Conservation (phyloP, 2,888 invertebrate genomes). For the Blastobasis adustella region DNA sequence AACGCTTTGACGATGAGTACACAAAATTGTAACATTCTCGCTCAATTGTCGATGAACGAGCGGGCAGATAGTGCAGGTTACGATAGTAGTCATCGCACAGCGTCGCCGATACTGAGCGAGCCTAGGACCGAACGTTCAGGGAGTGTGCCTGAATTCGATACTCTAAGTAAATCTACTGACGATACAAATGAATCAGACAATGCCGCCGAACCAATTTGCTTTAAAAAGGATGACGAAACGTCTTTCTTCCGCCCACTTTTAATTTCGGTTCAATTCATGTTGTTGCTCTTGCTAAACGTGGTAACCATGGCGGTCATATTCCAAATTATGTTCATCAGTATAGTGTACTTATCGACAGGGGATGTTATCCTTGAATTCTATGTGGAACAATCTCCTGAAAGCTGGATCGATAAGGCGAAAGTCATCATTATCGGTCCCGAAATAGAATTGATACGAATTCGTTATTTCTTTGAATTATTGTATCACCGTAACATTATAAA, state of each 20-base stretch:
- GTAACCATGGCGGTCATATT: conserved; percentile 27
- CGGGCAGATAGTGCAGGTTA: conserved; percentile 4
- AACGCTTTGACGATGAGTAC: conserved; percentile 35
- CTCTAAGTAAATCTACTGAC: conserved; percentile 10
- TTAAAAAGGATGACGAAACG: conserved; percentile 6
- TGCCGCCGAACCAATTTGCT: conserved; percentile 2
- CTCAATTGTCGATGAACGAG: conserved; percentile 33
- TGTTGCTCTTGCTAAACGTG: conserved; percentile 35
- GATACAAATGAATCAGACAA: conserved; percentile 13
- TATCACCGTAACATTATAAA: conserved; percentile 33
- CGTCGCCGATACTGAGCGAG: conserved; percentile 11
- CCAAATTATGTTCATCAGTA: conserved; percentile 33
- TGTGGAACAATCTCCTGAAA: conserved; percentile 28
- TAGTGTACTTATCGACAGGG: conserved; percentile 38
- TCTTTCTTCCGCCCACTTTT: conserved; percentile 21
- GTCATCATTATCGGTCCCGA: conserved; percentile 35
- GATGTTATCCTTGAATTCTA: conserved; percentile 35
- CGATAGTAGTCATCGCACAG: conserved; percentile 25
- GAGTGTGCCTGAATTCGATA: conserved; percentile 12
- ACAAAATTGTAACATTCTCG: conserved; percentile 38
- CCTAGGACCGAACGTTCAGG: conserved; percentile 6
- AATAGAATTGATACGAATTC: conserved; percentile 34
- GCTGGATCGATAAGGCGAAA: conserved; percentile 37
- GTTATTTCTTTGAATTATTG: conserved; percentile 38
- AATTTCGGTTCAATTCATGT: conserved; percentile 29